A percentile compares a stretch with the other conserved stretches of the same genome.
Evolutionary conservation across 2,113 vertebrate species (phyloP).

Genomic region (Butorides virescens): DNA sequence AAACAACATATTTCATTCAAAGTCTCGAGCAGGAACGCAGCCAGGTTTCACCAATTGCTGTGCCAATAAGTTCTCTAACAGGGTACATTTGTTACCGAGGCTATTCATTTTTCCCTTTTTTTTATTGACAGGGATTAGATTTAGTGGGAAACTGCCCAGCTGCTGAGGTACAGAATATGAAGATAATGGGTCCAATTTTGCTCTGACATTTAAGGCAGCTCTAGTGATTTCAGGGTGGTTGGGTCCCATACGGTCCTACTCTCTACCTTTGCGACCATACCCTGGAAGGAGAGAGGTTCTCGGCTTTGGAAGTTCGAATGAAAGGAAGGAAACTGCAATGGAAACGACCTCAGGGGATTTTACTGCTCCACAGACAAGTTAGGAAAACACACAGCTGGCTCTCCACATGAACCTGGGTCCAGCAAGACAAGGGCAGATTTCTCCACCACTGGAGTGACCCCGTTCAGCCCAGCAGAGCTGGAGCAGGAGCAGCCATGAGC

Average conservation of each 20-base stretch:
- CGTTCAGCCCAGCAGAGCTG: not conserved
- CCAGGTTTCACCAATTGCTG: not conserved
- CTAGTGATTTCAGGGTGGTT: not conserved
- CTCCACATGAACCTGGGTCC: accelerated
- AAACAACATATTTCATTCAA: not conserved
- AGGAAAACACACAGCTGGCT: not conserved
- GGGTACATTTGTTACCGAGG: not conserved
- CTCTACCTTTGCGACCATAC: not conserved
- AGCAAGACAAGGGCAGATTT: not conserved
- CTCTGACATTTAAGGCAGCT: not conserved
- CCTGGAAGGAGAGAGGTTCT: not conserved
- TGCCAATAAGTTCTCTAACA: not conserved
- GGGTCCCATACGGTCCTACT: accelerated
- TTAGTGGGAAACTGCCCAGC: not conserved
- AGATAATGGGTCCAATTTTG: not conserved
- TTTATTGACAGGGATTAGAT: not conserved
- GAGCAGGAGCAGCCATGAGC: not conserved
- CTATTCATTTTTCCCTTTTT: not conserved
- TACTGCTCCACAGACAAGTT: not conserved
- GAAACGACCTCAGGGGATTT: not conserved
- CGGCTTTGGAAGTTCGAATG: not conserved
- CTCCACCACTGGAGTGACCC: not conserved
- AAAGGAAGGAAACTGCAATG: not conserved
- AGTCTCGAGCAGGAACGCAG: not conserved
- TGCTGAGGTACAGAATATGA: not conserved